A percentile compares a stretch with the other conserved stretches of the same genome.
These are phyloP conservation scores for Amphipyra berbera DNA, from an alignment of 2,888 invertebrate species.

Conservation along the genomic window DNA sequence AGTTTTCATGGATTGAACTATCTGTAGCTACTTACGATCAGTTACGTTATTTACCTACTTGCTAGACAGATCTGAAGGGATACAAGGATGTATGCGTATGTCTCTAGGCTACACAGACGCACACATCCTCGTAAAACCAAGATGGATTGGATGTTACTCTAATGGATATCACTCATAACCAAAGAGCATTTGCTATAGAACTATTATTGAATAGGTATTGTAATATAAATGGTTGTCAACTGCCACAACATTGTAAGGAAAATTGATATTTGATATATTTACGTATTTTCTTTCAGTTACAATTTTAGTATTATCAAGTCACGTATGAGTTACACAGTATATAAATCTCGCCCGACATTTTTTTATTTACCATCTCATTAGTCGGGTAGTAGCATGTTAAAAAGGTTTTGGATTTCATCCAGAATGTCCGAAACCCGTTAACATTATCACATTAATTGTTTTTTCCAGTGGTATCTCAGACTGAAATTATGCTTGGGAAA, in stretches of 20 bases:
- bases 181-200: conserved; percentile 8
- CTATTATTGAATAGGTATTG: conserved; percentile 8
- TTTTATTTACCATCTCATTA: no score
- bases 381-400: no score
- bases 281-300: not conserved
- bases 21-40: no score
- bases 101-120: not conserved
- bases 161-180: conserved; percentile 31
- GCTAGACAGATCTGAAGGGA: not conserved
- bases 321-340: no score
- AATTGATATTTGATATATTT: not conserved
- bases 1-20: no score
- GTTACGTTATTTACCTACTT: conserved; percentile 21
- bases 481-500: no score
- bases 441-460: no score
- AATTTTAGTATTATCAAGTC: not conserved
- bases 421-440: no score
- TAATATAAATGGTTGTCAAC: conserved; percentile 1
- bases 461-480: no score
- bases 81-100: not conserved
- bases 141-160: conserved; percentile 27
- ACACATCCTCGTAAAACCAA: not conserved
- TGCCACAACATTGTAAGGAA: not conserved
- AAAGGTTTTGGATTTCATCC: no score
- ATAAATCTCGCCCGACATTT: no score